Base-by-base conservation (phyloP, 2,797 vertebrate genomes). In the Artibeus jamaicensis region DNA sequence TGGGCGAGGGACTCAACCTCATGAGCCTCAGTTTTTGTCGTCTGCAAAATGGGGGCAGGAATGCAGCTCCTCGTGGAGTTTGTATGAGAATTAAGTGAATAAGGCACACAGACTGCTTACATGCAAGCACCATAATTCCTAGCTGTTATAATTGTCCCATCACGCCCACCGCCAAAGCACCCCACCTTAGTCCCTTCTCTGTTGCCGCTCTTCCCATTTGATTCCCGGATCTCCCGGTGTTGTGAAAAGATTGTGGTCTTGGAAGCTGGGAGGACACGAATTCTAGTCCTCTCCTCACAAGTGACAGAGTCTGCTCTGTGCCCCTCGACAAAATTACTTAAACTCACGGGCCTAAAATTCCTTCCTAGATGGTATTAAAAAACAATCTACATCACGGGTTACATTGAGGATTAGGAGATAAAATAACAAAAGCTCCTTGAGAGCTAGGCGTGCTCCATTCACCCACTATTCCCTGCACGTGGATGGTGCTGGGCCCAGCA, bases 351-450 rank as follows among this genome's bases (percentile, higher is more conserved):
- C 62, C 39, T 93, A 86, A 71, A 70, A 76, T 81, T 89, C 76
- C 70, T 86, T 84, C 53, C 68, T 48, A 53, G 71, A n/a, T 8
- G 34, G 59, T 34, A 67, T 34, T 48, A 16, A 32, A 5, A 15
- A 32, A 79, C 14, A 57, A 59, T 10, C 74, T 67, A 37, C 21
- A n/a, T 84, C 16, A 8, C 46, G 70, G 34, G 50, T 76, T 88
- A 74, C 65, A 70, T 57, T 18, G 68, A 93, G 68, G 94, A 50
- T 94, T 89, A 81, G 62, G 19, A 57, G 59, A 85, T 85, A 65
- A 85, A 85, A 65, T 57, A 77, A 81, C 19, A n/a, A 24, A 79
- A 94, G 86, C 70, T 83, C 53, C 91, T 91, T 91, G 78, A 67
- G 82, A 68, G 42, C 76, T 34, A 87, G 24, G 3, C 37, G 6